Percentiles rank a stretch among this genome's conserved stretches.
Conservation (phyloP, 2,888 invertebrate genomes). For the Plebejus melissa region DNA sequence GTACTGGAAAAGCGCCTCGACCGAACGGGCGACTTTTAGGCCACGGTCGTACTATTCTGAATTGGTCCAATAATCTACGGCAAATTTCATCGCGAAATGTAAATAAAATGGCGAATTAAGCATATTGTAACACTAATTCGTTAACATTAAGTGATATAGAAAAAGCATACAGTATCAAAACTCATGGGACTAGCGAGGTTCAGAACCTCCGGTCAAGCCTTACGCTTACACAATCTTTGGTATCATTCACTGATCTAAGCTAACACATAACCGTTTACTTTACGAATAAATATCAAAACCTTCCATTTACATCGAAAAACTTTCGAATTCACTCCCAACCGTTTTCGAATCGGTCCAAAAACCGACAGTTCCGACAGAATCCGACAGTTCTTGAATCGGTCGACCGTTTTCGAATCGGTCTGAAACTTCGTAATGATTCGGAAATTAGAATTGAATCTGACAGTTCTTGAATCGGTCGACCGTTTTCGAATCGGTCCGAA, state of each 20-base stretch:
- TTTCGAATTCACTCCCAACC: not conserved
- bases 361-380: too few relatives aligned
- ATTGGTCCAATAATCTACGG: constrained; percentile 26
- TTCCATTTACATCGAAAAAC: constrained; percentile 33
- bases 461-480: not conserved
- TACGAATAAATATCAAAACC: constrained; percentile 38
- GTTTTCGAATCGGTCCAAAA: not conserved
- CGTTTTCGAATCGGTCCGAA: not conserved
- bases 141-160: constrained; percentile 4
- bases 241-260: constrained; percentile 65
- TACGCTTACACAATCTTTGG: constrained; percentile 63
- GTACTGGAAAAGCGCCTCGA: constrained; percentile 20
- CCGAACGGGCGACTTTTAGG: constrained; percentile 7
- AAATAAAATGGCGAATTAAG: constrained; percentile 26
- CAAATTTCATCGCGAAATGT: constrained; percentile 22
- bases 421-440: not conserved
- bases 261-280: constrained; percentile 42
- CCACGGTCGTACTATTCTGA: constrained; percentile 24
- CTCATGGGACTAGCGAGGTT: constrained; percentile 61
- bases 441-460: constrained; percentile 1
- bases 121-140: constrained; percentile 24
- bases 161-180: constrained; percentile 22
- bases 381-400: not conserved
- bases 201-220: constrained; percentile 40
- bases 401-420: not conserved